A percentile compares a stretch with the other conserved stretches of the same genome.
phyloP scores from a whole-genome alignment of 2,113 vertebrate genomes.

The Poecilia latipinna region DNA sequence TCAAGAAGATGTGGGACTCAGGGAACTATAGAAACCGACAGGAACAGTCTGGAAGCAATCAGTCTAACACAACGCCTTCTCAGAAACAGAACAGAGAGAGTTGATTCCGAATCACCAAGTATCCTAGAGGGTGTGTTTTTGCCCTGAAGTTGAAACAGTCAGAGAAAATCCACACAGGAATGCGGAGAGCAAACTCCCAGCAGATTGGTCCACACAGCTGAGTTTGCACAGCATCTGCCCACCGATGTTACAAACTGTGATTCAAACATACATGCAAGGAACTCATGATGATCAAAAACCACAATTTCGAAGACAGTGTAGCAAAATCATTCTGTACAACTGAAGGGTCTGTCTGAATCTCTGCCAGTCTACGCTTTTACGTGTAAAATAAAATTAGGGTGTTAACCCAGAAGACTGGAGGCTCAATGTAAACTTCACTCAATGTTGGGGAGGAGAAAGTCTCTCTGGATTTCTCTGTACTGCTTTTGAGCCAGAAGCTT shows the following conservation, averaged over 20 bases:
- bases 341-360: conserved; percentile 36
- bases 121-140: neutral
- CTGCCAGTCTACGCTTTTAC: conserved; percentile 35
- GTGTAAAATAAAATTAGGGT: conserved; percentile 31
- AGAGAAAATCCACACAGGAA: no score
- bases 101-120: neutral
- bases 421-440: conserved; percentile 49
- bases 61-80: neutral
- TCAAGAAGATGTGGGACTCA: neutral
- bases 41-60: neutral
- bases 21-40: neutral
- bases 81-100: neutral
- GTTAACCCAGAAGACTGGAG: conserved; percentile 39
- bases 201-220: no score
- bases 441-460: conserved; percentile 61
- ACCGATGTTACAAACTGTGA: no score
- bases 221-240: no score
- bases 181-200: no score
- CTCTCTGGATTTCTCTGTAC: conserved; percentile 71
- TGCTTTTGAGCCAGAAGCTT: conserved; percentile 74
- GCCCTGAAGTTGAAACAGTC: neutral
- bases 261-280: no score
- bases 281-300: no score
- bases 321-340: conserved; percentile 33
- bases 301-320: conserved; percentile 2